Base-by-base conservation (phyloP, 1,140 invertebrate species). In the Drosophila bocqueti region DNA sequence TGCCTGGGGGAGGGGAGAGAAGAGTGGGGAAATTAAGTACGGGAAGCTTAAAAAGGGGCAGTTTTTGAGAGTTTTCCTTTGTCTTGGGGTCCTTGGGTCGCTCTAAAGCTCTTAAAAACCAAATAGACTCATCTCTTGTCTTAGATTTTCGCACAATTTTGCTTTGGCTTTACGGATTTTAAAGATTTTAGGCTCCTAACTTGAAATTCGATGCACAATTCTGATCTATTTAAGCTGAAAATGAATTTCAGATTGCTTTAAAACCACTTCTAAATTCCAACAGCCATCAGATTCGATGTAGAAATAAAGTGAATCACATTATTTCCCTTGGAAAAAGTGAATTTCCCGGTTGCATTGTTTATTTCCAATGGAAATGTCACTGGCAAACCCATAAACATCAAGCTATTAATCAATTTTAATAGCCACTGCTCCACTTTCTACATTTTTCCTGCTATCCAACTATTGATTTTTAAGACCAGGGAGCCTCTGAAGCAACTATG, bases 1-100 rank as follows among this genome's bases (percentile, higher is more conserved):
- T 93, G 93, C 76, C 92, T 93, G 71, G 34, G 38, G n/a, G n/a
- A n/a, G n/a, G 24, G 29, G 15, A 16, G 50, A 54, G 2, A 8
- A 3, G 49, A 11, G 10, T 2, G 0, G 40, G 8, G 18, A 38
- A 26, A 43, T 50, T 49, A 49, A 8, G 3, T n/a, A 21, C 0
- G 10, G 42, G 2, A 11, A 45, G 40, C 11, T 61, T 26, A n/a
- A 0, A n/a, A 15, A 21, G 11, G 2, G 0, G 0, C 26, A 1
- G 15, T 6, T 36, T 21, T 15, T 15, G 1, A n/a, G n/a, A 6
- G 31, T 11, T 36, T 34, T 10, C n/a, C 5, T 38, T 4, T 7
- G 29, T 38, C 11, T 38, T 38, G 11, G 34, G 34, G 36, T 24
- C 21, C 21, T 24, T 24, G 2, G 21, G 21, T 24, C 21, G 21